Conservation (phyloP, 2,797 vertebrate genomes). For the Enteromius argenteus region DNA sequence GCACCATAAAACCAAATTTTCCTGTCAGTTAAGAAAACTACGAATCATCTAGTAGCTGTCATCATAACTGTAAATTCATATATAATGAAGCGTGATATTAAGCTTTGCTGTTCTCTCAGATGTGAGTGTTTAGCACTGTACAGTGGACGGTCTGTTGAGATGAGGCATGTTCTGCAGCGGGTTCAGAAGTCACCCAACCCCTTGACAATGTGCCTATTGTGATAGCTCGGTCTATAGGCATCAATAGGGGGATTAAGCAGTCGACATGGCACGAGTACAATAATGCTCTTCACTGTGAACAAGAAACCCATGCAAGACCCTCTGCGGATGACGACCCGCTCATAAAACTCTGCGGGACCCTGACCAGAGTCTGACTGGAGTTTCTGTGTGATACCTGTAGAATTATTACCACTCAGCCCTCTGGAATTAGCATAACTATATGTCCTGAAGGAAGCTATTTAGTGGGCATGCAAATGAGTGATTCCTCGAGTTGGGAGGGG, state of each 20-base stretch:
- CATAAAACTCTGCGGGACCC: slow-evolving; percentile 60
- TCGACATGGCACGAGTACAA: slow-evolving; percentile 80
- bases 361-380: slow-evolving; percentile 32
- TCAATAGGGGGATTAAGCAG: slow-evolving; percentile 83
- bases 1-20: neutral
- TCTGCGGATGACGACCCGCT: slow-evolving; percentile 69
- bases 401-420: slow-evolving; percentile 7
- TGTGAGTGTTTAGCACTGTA: slow-evolving; percentile 58
- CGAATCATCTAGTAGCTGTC: slow-evolving; percentile 22
- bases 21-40: neutral
- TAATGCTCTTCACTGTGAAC: slow-evolving; percentile 78
- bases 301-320: slow-evolving; percentile 75
- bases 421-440: neutral
- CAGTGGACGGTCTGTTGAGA: slow-evolving; percentile 72
- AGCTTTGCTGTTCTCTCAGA: slow-evolving; percentile 39
- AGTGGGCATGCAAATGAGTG: neutral
- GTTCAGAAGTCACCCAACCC: slow-evolving; percentile 79
- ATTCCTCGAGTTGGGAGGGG: neutral
- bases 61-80: slow-evolving; percentile 43
- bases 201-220: slow-evolving; percentile 81
- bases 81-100: slow-evolving; percentile 35
- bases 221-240: slow-evolving; percentile 75
- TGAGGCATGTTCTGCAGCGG: slow-evolving; percentile 76
- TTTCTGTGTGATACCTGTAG: slow-evolving; percentile 23
- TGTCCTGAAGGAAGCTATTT: neutral